Evolutionary conservation across 2,113 vertebrate species (phyloP), one percentile per base, ranked within the genome.

Genomic region (Ceyx cyanopectus): DNA sequence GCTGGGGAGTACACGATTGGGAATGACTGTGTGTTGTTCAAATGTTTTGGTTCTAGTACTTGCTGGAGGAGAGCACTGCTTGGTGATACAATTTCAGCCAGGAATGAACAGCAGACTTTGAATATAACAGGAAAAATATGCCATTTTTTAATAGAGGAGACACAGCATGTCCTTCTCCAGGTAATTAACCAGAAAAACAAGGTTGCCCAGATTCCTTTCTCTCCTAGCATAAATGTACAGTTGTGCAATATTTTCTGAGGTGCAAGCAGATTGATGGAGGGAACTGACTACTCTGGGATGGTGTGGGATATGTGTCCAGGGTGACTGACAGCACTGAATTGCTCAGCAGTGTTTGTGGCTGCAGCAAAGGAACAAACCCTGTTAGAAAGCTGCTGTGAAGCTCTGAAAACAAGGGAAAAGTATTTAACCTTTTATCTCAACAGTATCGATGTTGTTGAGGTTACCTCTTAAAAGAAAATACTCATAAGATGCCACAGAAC

Each of bases 21-120:
- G 72, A 85, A 58, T 93, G 23, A 45, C 21, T 82, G 26, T 46
- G 23, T 68, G 1, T 12, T 83, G 14, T 76, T 88, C 19, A 45
- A 91, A 76, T 12, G 2, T 90, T 92, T 86, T 94, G 32, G 2
- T 97, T 98, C 26, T 94, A 99, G 99, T 93, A 85, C 76, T 21
- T 97, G 92, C 87, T 99, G 99, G 99, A 99, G 96, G 91, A 97
- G 97, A 69, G 83, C 98, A 19, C 97, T 99, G 87, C 98, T 98
- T 86, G 99, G 99, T 41, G 98, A 98, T 87, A 53, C 87, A 27
- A 93, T 98, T 91, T 98, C 98, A 93, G 95, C 97, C 67, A 97
- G 96, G 40, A 98, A 97, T 3, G 98, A 99, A 37, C 79, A 95
- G 84, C 95, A 93, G 81, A 96, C 98, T 77, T 34, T 98, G 88